Evolutionary conservation across 2,797 vertebrate genomes (phyloP), one percentile per base, ranked within the genome.

Genomic region (Calcarius lapponicus): DNA sequence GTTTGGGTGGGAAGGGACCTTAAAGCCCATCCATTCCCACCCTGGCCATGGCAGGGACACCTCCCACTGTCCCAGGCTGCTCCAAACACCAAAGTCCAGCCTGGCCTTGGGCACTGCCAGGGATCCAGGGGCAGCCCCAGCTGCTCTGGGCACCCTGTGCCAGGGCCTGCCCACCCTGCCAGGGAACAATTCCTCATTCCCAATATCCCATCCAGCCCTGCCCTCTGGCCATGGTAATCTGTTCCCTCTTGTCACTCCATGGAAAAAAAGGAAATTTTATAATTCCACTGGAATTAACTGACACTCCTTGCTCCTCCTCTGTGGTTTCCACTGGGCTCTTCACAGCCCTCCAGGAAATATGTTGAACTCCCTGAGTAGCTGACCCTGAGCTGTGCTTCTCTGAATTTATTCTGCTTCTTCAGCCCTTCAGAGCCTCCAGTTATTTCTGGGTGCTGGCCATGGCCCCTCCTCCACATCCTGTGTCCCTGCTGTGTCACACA

Each of bases 201-300:
- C 38, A 48, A 5, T 3, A n/a, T 38, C 22, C 25, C 48, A 34
- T 31, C 56, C 0, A 2, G 0, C 19, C 38, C 25, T 53, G 7
- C 19, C 40, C 38, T 28, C 14, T 57, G 51, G 42, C 42, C 5
- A 0, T 47, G 51, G 51, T 16, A n/a, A 57, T 9, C 34, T 13
- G 3, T n/a, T 64, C 7, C 8, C 19, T 7, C 34, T 48, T 48
- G 25, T 40, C 54, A 11, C 13, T 61, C 17, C 40, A 60, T 26
- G 8, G 25, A 16, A 24, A 57, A 57, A 25, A 36, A 57, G 13
- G 60, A 26, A 56, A 9, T 19, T 73, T 79, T 76, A 12, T 40
- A n/a, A n/a, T 69, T 22, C 13, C n/a, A 10, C 31, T 82, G 67
- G 58, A 32, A 56, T 76, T 32, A 29, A 43, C 43, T 70, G 11